phyloP scores from a whole-genome alignment of 2,888 invertebrate genomes.

The Resseliella maxima region DNA sequence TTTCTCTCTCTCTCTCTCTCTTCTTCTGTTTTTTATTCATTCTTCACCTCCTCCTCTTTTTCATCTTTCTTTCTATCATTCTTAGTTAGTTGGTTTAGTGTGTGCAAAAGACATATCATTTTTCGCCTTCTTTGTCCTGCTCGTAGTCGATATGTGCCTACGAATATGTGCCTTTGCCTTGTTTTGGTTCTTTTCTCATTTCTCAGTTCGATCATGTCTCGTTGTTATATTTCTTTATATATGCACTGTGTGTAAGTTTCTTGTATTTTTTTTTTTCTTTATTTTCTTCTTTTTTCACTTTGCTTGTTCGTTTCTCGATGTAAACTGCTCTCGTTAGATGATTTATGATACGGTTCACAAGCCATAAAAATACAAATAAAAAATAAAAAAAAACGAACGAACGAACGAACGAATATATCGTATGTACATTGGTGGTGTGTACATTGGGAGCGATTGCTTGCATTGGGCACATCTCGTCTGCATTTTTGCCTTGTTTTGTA shows the following conservation, averaged over 20 bases:
- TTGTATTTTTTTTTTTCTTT: neutral
- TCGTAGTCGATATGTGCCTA: neutral
- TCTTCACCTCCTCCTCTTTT: slow-evolving; percentile 55
- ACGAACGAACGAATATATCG: neutral
- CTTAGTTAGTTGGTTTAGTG: neutral
- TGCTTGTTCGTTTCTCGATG: neutral
- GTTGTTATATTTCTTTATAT: neutral
- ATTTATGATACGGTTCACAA: slow-evolving; percentile 55
- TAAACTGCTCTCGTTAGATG: slow-evolving; percentile 55
- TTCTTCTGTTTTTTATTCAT: slow-evolving; percentile 52
- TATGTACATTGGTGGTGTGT: slow-evolving; percentile 32
- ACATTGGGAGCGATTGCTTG: slow-evolving; percentile 43
- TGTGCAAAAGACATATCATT: slow-evolving; percentile 19
- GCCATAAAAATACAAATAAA: slow-evolving; percentile 55
- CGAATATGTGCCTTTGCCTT: neutral
- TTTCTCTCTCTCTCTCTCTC: no score
- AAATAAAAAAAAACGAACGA: neutral
- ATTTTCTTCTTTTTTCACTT: neutral
- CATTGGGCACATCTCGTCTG: slow-evolving; percentile 7
- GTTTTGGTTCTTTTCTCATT: neutral
- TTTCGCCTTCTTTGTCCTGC: slow-evolving; percentile 27
- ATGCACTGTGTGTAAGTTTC: neutral
- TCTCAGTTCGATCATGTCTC: slow-evolving; percentile 37
- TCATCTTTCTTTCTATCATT: neutral
- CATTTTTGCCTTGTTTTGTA: slow-evolving; percentile 47